phyloP scores from a whole-genome alignment of 1,140 invertebrate species.

The Anastrepha ludens region DNA sequence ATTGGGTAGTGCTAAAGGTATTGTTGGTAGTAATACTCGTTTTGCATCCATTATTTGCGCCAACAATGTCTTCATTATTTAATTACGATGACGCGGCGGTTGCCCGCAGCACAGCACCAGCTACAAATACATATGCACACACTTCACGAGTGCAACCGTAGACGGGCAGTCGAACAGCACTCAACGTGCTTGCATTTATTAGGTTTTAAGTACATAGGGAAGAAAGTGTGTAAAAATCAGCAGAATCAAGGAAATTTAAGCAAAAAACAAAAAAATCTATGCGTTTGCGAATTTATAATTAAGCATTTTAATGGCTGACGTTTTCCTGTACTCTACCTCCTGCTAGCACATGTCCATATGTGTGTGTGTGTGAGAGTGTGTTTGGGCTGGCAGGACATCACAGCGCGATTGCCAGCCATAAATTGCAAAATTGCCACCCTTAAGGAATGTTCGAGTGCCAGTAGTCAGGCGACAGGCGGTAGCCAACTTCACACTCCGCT shows the following conservation, averaged over 20 bases:
- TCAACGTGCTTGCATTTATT: constrained; percentile 44
- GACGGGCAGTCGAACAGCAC: background rate
- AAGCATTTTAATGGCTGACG: constrained; percentile 53
- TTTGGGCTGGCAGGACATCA: constrained; percentile 28
- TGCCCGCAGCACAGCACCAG: background rate
- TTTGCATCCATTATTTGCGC: constrained; percentile 37
- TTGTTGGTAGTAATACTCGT: too few species aligned
- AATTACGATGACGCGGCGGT: constrained; percentile 58
- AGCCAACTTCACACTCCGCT: constrained; percentile 32
- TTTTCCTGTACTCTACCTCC: background rate
- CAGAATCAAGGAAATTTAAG: background rate
- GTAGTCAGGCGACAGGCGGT: background rate
- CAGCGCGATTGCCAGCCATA: constrained; percentile 36
- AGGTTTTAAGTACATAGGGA: background rate
- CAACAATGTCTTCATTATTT: constrained; percentile 58
- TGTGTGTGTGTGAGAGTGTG: background rate
- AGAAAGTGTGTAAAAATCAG: background rate
- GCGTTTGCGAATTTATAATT: constrained; percentile 54
- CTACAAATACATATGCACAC: background rate
- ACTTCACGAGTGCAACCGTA: background rate
- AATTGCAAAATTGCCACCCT: constrained; percentile 54
- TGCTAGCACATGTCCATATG: background rate
- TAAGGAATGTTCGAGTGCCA: constrained; percentile 46
- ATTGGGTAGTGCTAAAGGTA: too few species aligned
- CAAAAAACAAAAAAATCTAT: background rate